Base-by-base conservation (phyloP, 1,140 invertebrate genomes). In the Phthorimaea operculella region DNA sequence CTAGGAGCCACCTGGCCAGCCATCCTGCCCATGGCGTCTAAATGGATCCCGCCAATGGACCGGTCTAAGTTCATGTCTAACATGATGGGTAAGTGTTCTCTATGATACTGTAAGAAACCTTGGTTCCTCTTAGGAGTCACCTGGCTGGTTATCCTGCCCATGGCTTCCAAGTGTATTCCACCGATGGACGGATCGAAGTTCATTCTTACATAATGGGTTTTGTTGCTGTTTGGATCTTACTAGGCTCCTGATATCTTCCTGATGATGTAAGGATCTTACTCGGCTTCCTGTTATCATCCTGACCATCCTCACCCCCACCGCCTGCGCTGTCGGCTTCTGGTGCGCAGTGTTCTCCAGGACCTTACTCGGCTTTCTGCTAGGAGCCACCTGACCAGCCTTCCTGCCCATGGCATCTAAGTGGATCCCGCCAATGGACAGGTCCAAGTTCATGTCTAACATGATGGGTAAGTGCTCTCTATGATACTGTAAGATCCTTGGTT, bases 361-460 rank as follows among this genome's bases (percentile, higher is more conserved):
- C 0, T 53, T 92, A 4, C 77, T 94, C 0, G 93, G 93, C 49
- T 92, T 94, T 73, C 89, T 92, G 83, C 83, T 94, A 71, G 90
- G 96, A 55, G 95, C 93, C 6, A 96, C 94, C 5, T 98, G 95
- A 91, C 96, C 96, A 16, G 92, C 94, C 14, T 96, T 97, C 57
- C 92, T 95, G 62, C 93, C 94, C 1, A 91, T 97, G 88, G 92
- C 94, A 18, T 93, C 94, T 0, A 91, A 92, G 64, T 98, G 96
- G 96, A 93, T 96, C 57, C 95, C 95, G 10, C 94, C 94, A 0
- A 90, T 91, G 83, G 96, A 98, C 72, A 89, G 95, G 58, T 96
- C 93, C 53, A 94, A 94, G 81, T 93, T 94, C 72, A 92, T 94
- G 72, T 91, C 93, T 0, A 93, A 94, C 65, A 94, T 94, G 92